A percentile compares a stretch with the other conserved stretches of the same genome.
phyloP scores from a whole-genome alignment of 2,113 vertebrate genomes.

The Maccullochella peelii region DNA sequence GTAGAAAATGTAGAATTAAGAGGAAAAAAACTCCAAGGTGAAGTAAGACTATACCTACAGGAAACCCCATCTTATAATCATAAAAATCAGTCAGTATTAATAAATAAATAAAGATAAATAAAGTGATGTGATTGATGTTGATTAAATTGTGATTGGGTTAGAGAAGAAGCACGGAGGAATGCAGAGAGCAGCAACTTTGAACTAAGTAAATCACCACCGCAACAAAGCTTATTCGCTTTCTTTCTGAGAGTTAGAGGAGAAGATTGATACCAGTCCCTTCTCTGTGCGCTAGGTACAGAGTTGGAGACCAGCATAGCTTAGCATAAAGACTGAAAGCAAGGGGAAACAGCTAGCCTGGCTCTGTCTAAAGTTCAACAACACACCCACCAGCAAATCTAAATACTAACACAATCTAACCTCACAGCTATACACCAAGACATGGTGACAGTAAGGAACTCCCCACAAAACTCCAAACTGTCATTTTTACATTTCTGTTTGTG shows the following conservation, averaged over 20 bases:
- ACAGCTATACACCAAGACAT: neutral
- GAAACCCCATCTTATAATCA: neutral
- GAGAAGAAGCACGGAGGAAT: neutral
- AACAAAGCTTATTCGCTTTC: neutral
- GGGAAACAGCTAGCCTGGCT: neutral
- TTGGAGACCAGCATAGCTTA: neutral
- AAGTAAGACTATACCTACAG: neutral
- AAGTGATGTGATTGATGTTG: neutral
- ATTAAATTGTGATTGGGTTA: neutral
- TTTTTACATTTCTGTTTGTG: neutral
- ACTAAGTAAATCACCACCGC: neutral
- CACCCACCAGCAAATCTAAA: neutral
- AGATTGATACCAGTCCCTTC: neutral
- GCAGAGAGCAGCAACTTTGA: neutral
- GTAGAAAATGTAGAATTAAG: constrained; percentile 23
- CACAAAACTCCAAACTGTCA: neutral
- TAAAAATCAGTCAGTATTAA: neutral
- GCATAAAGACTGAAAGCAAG: neutral
- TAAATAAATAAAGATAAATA: neutral
- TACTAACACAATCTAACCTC: neutral
- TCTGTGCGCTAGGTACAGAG: neutral
- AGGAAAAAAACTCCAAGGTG: constrained; percentile 11
- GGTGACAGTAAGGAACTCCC: neutral
- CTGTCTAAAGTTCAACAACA: neutral
- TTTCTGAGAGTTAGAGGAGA: neutral